These are phyloP conservation scores for Furcifer pardalis DNA, from an alignment of 2,797 vertebrate species.

Conservation along the genomic window DNA sequence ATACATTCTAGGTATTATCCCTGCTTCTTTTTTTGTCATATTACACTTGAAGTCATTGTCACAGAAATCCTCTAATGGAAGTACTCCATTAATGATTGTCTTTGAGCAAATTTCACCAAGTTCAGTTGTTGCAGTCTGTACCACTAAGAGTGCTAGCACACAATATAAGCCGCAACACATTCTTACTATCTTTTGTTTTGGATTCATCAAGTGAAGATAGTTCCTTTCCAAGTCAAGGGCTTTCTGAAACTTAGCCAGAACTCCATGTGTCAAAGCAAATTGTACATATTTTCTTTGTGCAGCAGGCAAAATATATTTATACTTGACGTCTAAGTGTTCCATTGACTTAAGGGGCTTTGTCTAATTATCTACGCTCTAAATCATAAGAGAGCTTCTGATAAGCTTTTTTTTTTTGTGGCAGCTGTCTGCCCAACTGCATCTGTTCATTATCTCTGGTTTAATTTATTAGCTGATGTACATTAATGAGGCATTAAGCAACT, in stretches of 20 bases:
- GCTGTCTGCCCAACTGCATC: slow-evolving; percentile 52
- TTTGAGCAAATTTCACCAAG: no score
- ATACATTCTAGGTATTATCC: not conserved
- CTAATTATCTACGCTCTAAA: slow-evolving; percentile 51
- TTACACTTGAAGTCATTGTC: not conserved
- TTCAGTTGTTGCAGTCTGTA: not conserved
- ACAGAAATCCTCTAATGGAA: not conserved
- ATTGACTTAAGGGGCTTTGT: slow-evolving; percentile 56
- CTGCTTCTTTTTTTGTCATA: not conserved
- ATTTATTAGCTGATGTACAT: slow-evolving; percentile 60
- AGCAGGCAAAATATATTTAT: rapidly evolving
- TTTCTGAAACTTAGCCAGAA: not conserved
- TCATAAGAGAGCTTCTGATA: slow-evolving; percentile 48
- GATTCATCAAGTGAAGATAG: not conserved
- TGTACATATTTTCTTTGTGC: not conserved
- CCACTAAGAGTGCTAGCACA: not conserved
- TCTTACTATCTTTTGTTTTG: not conserved
- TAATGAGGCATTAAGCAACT: slow-evolving; percentile 59
- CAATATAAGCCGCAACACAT: not conserved
- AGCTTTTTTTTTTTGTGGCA: slow-evolving; percentile 47
- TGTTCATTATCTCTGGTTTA: slow-evolving; percentile 62
- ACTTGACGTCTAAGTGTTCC: slow-evolving; percentile 18
- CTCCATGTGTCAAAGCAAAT: not conserved
- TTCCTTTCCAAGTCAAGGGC: not conserved
- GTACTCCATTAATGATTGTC: not conserved